Conservation (phyloP, 2,113 vertebrate genomes). For the Cyanoderma ruficeps region DNA sequence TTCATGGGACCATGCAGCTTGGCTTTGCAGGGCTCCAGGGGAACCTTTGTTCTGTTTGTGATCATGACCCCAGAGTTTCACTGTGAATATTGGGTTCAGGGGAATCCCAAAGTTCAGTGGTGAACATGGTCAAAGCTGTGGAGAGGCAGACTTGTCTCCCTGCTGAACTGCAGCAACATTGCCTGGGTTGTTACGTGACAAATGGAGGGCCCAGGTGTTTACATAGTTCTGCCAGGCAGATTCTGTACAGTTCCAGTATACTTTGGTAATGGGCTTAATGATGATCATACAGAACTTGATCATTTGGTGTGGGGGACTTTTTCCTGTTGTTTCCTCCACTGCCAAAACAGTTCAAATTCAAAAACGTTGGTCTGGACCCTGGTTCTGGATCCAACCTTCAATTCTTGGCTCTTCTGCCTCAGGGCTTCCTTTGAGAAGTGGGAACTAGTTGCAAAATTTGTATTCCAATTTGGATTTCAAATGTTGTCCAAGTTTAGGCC, state of each 20-base stretch:
- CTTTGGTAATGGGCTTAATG: background rate
- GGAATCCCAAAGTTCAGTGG: constrained; percentile 43
- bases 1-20: background rate
- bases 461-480: constrained; percentile 8
- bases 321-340: background rate
- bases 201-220: background rate
- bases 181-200: background rate
- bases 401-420: background rate
- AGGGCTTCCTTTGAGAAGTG: background rate
- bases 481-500: background rate
- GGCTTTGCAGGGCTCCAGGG: constrained; percentile 23
- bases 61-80: background rate
- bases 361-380: background rate
- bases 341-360: background rate
- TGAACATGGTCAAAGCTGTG: background rate
- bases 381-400: background rate
- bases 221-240: background rate
- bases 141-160: background rate
- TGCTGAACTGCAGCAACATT: background rate
- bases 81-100: constrained; percentile 43
- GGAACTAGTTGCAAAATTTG: constrained; percentile 23
- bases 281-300: background rate
- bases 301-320: background rate
- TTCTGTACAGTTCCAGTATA: background rate
- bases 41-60: background rate